phyloP scores from a whole-genome alignment of 2,888 invertebrate species.

The Microplitis deprimator region DNA sequence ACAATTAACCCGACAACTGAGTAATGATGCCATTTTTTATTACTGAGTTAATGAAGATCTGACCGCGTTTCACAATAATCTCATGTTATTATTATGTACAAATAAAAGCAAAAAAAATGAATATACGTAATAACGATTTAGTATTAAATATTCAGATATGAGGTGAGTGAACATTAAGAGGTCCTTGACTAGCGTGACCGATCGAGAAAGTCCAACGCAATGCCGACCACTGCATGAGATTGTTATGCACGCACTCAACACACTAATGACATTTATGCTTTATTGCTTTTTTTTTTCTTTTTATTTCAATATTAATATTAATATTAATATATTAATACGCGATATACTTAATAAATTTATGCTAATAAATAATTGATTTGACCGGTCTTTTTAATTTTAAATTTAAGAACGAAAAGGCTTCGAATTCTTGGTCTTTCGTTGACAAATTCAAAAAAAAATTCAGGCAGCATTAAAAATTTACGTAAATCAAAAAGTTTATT shows the following conservation, averaged over 20 bases:
- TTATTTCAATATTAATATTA: too few relatives aligned
- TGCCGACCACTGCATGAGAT: slow-evolving; percentile 47
- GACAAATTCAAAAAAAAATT: too few relatives aligned
- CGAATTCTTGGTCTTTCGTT: not conserved
- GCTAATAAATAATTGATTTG: not conserved
- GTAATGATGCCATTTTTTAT: too few relatives aligned
- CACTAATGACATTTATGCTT: slow-evolving; percentile 36
- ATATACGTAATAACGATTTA: not conserved
- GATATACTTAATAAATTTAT: too few relatives aligned
- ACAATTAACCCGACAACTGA: too few relatives aligned
- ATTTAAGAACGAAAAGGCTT: not conserved
- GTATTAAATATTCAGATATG: slow-evolving; percentile 9
- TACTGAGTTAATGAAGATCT: not conserved
- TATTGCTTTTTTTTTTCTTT: not conserved
- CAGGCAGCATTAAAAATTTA: too few relatives aligned
- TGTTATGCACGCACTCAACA: not conserved
- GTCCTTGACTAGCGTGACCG: slow-evolving; percentile 62
- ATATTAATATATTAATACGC: too few relatives aligned
- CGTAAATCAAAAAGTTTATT: too few relatives aligned
- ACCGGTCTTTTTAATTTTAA: not conserved
- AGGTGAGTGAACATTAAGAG: slow-evolving; percentile 29
- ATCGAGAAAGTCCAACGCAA: slow-evolving; percentile 62
- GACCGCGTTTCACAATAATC: slow-evolving; percentile 8
- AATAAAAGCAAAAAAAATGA: not conserved
- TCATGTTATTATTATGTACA: not conserved